Conservation (phyloP, 1,140 invertebrate genomes). For the Lycorma delicatula region DNA sequence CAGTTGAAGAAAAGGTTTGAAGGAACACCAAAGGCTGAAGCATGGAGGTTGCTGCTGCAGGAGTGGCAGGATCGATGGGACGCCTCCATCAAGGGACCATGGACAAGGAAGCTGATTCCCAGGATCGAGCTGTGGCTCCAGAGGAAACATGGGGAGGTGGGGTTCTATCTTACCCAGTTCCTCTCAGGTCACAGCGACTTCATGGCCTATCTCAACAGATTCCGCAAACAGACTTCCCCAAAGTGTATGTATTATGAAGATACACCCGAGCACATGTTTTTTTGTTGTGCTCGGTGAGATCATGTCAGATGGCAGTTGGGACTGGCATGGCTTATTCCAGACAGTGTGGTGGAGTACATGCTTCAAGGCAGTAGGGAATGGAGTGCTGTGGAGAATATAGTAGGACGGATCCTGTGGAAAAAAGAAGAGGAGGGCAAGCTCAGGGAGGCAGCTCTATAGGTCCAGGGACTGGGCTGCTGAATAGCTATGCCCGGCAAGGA, state of each 20-base stretch:
- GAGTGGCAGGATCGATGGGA: constrained; percentile 21
- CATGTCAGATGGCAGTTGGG: neutral
- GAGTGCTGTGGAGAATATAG: no score
- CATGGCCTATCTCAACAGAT: constrained; percentile 27
- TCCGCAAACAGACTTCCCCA: constrained; percentile 14
- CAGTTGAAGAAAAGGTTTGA: no score
- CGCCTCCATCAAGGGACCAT: constrained; percentile 13
- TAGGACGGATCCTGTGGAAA: no score
- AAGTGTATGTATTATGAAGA: constrained; percentile 26
- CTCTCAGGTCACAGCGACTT: constrained; percentile 35
- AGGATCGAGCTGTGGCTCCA: constrained; percentile 14
- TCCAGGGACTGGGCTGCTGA: no score
- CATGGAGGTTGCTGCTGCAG: constrained; percentile 1
- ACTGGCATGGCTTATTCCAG: no score
- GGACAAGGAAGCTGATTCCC: constrained; percentile 23
- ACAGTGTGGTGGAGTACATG: no score
- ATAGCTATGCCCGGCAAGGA: no score
- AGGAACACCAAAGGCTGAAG: no score
- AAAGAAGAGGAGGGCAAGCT: no score
- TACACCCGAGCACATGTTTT: constrained; percentile 27
- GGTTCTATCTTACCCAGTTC: constrained; percentile 28
- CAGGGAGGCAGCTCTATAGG: no score
- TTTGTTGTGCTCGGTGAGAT: constrained; percentile 26
- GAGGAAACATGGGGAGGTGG: constrained; percentile 21
- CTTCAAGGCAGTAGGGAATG: no score